Conservation (phyloP, 2,113 vertebrate genomes). For the Atlantisia rogersi region DNA sequence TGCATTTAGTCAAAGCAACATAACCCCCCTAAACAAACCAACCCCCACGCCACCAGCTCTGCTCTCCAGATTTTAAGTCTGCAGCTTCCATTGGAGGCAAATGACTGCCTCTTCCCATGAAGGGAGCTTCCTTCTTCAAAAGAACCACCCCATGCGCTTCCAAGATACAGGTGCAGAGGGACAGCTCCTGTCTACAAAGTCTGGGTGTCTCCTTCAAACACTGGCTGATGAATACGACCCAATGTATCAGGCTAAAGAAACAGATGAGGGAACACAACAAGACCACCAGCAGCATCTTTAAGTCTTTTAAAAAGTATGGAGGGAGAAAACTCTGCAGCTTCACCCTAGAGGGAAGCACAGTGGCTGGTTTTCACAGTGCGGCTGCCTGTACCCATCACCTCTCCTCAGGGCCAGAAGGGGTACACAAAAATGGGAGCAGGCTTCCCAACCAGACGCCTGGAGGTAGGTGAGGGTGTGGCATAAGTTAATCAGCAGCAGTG, state of each 20-base stretch:
- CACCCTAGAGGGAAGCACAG: not conserved
- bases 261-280: not conserved
- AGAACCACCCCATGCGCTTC: not conserved
- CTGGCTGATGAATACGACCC: not conserved
- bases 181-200: not conserved
- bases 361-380: not conserved
- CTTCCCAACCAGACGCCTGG: not conserved
- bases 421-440: not conserved
- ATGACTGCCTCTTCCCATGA: fast-evolving
- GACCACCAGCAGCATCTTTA: not conserved
- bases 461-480: not conserved
- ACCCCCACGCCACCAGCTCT: not conserved
- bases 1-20: not conserved
- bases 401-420: not conserved
- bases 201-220: not conserved
- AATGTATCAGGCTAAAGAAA: not conserved
- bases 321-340: not conserved
- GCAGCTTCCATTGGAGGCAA: not conserved
- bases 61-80: not conserved
- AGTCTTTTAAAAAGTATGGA: not conserved
- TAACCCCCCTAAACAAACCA: not conserved
- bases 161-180: not conserved
- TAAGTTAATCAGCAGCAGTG: not conserved
- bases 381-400: not conserved
- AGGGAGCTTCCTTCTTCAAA: not conserved